A percentile compares a stretch with the other conserved stretches of the same genome.
These are phyloP conservation scores for Tanaodytes sp. DNA, from an alignment of 2,888 invertebrate genomes.

Conservation along the genomic window DNA sequence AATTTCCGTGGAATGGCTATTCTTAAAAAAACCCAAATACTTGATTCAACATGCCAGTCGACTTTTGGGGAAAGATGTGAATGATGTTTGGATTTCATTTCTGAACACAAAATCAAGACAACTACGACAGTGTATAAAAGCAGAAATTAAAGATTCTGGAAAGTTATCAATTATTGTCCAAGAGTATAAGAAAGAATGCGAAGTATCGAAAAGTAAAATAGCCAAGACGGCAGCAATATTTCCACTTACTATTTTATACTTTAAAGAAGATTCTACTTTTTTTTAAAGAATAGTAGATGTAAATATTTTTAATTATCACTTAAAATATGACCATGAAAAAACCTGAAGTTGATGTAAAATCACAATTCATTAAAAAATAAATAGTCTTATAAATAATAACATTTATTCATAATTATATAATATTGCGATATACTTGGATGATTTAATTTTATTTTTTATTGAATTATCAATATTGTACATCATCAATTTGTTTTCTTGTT, in stretches of 20 bases:
- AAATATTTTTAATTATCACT: no score
- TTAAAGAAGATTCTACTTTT: conserved; percentile 5
- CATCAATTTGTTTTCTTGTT: no score
- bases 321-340: no score
- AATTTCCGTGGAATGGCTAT: conserved; percentile 32
- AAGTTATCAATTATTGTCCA: conserved; percentile 1
- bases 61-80: conserved; percentile 22
- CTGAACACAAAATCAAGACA: conserved; percentile 8
- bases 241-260: conserved; percentile 17
- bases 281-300: not conserved
- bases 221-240: conserved; percentile 5
- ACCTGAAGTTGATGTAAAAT: no score
- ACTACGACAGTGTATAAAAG: conserved; percentile 18
- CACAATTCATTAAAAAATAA: no score
- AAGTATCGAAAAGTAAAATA: conserved; percentile 10
- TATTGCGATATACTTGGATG: no score
- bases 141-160: not conserved
- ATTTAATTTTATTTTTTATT: no score
- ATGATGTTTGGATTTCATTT: conserved; percentile 11
- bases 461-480: no score
- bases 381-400: no score
- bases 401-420: no score
- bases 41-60: conserved; percentile 26
- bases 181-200: conserved; percentile 10
- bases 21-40: conserved; percentile 18